phyloP scores from a whole-genome alignment of 1,140 invertebrate species.

The Drosophila parvula region DNA sequence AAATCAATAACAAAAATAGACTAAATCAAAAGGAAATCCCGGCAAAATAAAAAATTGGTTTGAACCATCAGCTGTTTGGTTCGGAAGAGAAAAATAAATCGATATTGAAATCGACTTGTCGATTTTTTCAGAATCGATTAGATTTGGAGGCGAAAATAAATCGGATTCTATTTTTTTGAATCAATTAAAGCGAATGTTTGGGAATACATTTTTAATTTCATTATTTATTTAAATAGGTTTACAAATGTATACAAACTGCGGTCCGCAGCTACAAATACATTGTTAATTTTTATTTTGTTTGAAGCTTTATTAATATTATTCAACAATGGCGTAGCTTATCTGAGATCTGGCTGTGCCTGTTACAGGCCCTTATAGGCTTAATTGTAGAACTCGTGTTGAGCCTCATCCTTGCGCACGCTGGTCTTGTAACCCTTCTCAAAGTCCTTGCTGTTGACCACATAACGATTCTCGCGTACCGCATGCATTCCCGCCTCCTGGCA shows the following conservation, averaged over 20 bases:
- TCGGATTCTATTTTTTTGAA: no score
- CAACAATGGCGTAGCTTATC: not conserved
- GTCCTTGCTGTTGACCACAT: conserved; percentile 98
- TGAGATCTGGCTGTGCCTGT: not conserved
- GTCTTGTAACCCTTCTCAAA: conserved; percentile 99
- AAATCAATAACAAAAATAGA: not conserved
- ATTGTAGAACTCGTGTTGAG: conserved; percentile 99
- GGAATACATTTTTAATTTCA: not conserved
- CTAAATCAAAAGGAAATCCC: conserved; percentile 19
- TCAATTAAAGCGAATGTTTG: no score
- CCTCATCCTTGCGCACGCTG: conserved; percentile 99
- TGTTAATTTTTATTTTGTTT: no score
- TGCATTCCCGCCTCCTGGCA: conserved; percentile 99
- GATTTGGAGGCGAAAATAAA: not conserved
- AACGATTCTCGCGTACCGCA: conserved; percentile 98
- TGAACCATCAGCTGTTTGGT: conserved; percentile 48
- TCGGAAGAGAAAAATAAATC: not conserved
- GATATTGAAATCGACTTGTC: not conserved
- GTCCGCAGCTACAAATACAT: no score
- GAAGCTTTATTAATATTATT: not conserved
- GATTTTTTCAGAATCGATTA: not conserved
- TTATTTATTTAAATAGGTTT: not conserved
- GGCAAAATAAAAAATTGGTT: conserved; percentile 19
- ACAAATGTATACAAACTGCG: not conserved
- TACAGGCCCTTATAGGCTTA: conserved; percentile 86